phyloP scores from a whole-genome alignment of 2,113 vertebrate species.

The Eonycteris spelaea region DNA sequence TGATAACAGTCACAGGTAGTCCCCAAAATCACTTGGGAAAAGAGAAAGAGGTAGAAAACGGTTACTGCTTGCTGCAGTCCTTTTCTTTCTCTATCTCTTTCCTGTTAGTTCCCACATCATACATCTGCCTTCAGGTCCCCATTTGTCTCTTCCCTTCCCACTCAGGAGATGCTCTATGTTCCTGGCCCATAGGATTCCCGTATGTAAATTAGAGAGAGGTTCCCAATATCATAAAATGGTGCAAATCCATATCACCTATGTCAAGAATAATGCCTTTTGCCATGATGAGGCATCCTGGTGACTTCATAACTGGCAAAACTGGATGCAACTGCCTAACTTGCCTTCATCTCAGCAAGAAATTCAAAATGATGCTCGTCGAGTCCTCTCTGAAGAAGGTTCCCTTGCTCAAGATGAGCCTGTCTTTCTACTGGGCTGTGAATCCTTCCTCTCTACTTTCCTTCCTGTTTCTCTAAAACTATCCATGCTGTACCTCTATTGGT shows the following conservation, averaged over 20 bases:
- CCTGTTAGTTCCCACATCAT: neutral
- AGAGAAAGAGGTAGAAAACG: neutral
- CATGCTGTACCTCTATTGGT: neutral
- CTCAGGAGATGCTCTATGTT: neutral
- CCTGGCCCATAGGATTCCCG: neutral
- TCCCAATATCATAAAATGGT: accelerated
- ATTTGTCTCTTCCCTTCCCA: neutral
- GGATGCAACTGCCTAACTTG: accelerated
- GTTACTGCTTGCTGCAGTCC: neutral
- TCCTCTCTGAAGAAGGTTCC: neutral
- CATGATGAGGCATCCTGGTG: neutral
- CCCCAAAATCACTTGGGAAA: neutral
- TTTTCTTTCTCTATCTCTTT: neutral
- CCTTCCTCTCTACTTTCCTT: neutral
- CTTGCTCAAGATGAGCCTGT: neutral
- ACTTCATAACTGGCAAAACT: neutral
- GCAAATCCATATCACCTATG: accelerated
- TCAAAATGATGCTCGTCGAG: neutral
- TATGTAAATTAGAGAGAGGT: neutral
- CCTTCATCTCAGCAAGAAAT: neutral
- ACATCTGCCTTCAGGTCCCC: neutral
- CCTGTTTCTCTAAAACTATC: neutral
- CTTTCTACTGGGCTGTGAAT: neutral
- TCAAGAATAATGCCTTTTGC: neutral
- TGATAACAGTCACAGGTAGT: neutral